A percentile compares a stretch with the other conserved stretches of the same genome.
phyloP scores from a whole-genome alignment of 2,797 vertebrate genomes.

The Periophthalmus magnuspinnatus region DNA sequence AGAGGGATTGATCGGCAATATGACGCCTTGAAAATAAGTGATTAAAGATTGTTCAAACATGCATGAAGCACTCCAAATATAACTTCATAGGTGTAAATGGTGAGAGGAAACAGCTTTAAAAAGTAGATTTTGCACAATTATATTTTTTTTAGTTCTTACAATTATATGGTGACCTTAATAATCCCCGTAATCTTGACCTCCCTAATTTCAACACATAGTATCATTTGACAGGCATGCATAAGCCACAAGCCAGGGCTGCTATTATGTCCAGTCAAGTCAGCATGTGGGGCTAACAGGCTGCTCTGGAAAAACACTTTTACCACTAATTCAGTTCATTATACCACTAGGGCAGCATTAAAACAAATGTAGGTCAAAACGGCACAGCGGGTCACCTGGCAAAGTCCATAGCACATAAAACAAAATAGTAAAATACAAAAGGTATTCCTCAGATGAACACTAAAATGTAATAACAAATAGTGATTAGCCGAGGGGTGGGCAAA shows the following conservation, averaged over 20 bases:
- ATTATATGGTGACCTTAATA: not conserved
- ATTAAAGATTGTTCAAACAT: no score
- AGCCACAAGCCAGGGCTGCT: constrained; percentile 52
- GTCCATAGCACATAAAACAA: not conserved
- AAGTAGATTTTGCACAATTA: no score
- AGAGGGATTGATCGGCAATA: no score
- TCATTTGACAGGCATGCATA: constrained; percentile 52
- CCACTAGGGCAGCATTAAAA: constrained; percentile 11
- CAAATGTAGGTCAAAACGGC: constrained; percentile 17
- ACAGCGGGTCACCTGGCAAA: constrained; percentile 7
- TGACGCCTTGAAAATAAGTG: no score
- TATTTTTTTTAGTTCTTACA: not conserved
- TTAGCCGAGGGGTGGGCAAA: no score
- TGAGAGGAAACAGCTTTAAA: no score
- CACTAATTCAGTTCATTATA: constrained; percentile 33
- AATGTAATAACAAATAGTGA: no score
- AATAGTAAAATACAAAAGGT: not conserved
- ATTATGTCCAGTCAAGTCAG: constrained; percentile 50
- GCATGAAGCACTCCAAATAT: no score
- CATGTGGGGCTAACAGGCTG: constrained; percentile 34
- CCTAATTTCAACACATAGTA: constrained; percentile 41
- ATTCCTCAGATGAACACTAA: not conserved
- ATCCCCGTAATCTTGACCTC: not conserved
- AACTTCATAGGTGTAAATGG: no score
- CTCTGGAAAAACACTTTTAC: constrained; percentile 45